Base-by-base conservation (phyloP, 2,888 invertebrate species). In the Lithosia quadra region DNA sequence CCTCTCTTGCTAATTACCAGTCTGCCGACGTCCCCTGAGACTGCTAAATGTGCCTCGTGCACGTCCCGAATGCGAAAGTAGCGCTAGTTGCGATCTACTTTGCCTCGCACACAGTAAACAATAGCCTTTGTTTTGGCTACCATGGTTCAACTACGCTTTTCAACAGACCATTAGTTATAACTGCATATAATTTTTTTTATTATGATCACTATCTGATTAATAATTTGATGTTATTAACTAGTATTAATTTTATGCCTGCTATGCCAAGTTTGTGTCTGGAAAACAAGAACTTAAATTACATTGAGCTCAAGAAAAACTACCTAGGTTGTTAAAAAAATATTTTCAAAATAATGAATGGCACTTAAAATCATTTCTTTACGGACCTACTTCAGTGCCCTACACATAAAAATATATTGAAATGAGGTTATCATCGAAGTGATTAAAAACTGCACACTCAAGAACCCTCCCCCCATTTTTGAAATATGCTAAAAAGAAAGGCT, bases 1-100 rank as follows among this genome's bases (percentile, higher is more conserved):
- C 91, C 89, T 92, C 91, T 91, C 90, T 87, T 88, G 91, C 94
- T 95, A 94, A 95, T 95, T 95, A 94, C 93, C 91, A 94, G 92
- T 92, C 92, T 88, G 87, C 87, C 88, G 88, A 87, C 92, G 92
- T 92, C 93, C 93, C 90, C 87, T 81, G 92, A 92, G 92, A 91
- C 92, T 91, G 90, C 90, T 93, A 91, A 94, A 92, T 93, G 92
- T 91, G 90, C 91, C 86, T 88, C 88, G 93, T 88, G 87, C 93
- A 92, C 90, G 92, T 91, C 89, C 91, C 88, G 94, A 93, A 93
- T 94, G 89, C 93, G 86, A 88, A 89, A 93, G 89, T 86, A 86
- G 90, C 85, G 82, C 87, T 87, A 87, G 89, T 90, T 88, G 84
- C 89, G 88, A 91, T 90, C 88, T 88, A 87, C 84, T 87, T 84